Evolutionary conservation across 2,888 invertebrate genomes (phyloP).

Genomic region (Opisthograptis luteolata): DNA sequence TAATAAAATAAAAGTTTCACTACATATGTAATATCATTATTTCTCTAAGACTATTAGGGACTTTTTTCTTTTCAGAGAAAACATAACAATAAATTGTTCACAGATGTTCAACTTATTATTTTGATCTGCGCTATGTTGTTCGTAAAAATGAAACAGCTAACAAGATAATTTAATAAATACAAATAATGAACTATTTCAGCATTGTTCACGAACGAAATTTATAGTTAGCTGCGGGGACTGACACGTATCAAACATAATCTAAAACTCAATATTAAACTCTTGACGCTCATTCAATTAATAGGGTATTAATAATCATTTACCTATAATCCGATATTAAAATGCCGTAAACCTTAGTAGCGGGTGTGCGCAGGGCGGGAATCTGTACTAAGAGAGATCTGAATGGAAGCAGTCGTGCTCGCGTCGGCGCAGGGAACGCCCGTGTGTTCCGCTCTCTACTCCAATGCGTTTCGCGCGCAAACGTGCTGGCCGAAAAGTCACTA

Average conservation of each 20-base stretch:
- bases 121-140: too few relatives aligned
- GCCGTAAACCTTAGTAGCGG: conserved; percentile 27
- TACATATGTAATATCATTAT: too few relatives aligned
- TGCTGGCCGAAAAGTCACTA: conserved; percentile 15
- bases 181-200: too few relatives aligned
- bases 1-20: too few relatives aligned
- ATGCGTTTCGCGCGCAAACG: conserved; percentile 22
- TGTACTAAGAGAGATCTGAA: conserved; percentile 32
- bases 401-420: conserved; percentile 34
- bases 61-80: too few relatives aligned
- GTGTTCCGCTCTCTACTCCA: conserved; percentile 10
- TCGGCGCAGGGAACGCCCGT: conserved; percentile 20
- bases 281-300: conserved; percentile 26
- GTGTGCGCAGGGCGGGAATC: conserved; percentile 37
- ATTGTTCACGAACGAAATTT: too few relatives aligned
- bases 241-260: conserved; percentile 6
- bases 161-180: too few relatives aligned
- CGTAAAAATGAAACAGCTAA: too few relatives aligned
- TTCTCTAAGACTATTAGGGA: too few relatives aligned
- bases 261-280: conserved; percentile 13
- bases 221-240: not conserved
- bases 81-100: too few relatives aligned
- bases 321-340: conserved; percentile 45
- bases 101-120: too few relatives aligned
- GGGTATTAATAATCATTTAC: conserved; percentile 27